Conservation (phyloP, 2,888 invertebrate genomes). For the Flabesymbios commensalis region DNA sequence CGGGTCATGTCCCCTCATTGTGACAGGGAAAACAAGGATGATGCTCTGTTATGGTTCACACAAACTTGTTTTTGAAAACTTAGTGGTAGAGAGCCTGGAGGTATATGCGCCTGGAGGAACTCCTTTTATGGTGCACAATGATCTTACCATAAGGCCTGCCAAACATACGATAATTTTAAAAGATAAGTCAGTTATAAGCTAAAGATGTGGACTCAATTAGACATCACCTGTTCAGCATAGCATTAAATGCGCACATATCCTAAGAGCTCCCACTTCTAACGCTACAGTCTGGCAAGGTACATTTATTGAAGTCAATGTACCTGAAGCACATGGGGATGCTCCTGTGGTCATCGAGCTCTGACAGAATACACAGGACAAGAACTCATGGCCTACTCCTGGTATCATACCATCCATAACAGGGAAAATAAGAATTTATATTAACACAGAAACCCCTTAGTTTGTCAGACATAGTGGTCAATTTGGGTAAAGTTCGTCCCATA, state of each 20-base stretch:
- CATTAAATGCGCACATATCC: not conserved
- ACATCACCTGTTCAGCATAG: not conserved
- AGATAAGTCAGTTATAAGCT: too few species aligned
- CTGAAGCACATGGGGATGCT: too few species aligned
- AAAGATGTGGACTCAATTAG: too few species aligned
- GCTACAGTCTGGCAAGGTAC: constrained; percentile 3
- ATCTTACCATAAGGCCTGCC: constrained; percentile 31
- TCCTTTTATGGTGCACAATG: constrained; percentile 37
- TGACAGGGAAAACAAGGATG: too few species aligned
- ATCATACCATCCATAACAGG: not conserved
- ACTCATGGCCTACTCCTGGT: constrained; percentile 1
- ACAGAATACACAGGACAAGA: too few species aligned
- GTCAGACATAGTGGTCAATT: not conserved
- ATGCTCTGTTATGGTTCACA: too few species aligned
- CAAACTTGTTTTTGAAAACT: too few species aligned
- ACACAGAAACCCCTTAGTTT: not conserved
- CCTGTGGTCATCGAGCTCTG: too few species aligned
- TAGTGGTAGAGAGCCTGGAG: too few species aligned
- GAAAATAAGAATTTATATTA: not conserved
- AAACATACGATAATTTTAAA: too few species aligned
- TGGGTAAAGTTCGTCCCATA: not conserved
- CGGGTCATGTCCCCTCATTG: constrained; percentile 10
- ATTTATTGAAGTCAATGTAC: not conserved
- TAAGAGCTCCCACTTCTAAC: not conserved
- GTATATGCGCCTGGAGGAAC: too few species aligned